phyloP scores from a whole-genome alignment of 2,113 vertebrate genomes.

The Protobothrops flavoviridis region DNA sequence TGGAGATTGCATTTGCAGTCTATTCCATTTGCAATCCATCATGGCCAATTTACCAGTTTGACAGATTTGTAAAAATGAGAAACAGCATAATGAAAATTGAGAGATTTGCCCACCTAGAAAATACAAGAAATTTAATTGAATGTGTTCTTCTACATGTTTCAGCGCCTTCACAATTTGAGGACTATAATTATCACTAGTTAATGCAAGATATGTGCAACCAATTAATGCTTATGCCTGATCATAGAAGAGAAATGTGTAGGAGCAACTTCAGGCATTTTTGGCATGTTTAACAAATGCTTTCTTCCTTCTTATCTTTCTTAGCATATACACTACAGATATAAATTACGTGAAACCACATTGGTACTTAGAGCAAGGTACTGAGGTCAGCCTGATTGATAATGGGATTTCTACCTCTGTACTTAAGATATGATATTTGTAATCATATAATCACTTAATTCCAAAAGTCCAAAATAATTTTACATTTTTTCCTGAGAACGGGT shows the following conservation, averaged over 20 bases:
- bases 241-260: background rate
- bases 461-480: conserved; percentile 18
- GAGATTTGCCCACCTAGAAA: background rate
- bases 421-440: conserved; percentile 29
- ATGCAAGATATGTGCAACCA: background rate
- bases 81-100: background rate
- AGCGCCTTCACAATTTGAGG: background rate
- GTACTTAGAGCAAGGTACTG: background rate
- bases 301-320: conserved; percentile 26
- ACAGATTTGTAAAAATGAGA: background rate
- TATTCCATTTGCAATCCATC: background rate
- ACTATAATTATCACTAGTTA: conserved; percentile 11
- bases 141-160: conserved; percentile 25
- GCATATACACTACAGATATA: conserved; percentile 14
- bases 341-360: conserved; percentile 7
- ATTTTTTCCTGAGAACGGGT: background rate
- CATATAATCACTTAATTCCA: background rate
- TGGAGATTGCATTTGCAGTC: background rate
- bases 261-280: conserved; percentile 26
- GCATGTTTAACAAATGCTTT: conserved; percentile 12
- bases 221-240: conserved; percentile 7
- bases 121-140: background rate
- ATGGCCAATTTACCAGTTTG: background rate
- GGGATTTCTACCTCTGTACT: conserved; percentile 22
- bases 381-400: background rate